phyloP scores from a whole-genome alignment of 1,140 invertebrate genomes.

The Drosophila kikkawai region DNA sequence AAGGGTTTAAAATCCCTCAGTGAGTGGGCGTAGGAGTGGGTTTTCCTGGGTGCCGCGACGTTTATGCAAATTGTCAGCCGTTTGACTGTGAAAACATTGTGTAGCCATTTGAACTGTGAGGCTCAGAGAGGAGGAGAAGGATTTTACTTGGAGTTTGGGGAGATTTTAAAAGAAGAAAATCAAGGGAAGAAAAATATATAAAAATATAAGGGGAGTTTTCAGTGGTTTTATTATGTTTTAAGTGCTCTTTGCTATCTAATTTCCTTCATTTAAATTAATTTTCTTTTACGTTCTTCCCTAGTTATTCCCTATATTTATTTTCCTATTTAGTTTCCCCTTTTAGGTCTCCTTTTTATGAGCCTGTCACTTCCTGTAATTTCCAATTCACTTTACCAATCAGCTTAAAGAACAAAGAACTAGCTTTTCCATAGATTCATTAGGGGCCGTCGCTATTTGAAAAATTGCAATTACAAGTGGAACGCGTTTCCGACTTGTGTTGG shows the following conservation, averaged over 20 bases:
- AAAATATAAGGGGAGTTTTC: neutral
- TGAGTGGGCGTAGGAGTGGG: slow-evolving; percentile 10
- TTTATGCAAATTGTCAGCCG: slow-evolving; percentile 74
- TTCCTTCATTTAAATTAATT: neutral
- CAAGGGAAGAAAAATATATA: too few relatives aligned
- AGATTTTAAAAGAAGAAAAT: slow-evolving; percentile 1
- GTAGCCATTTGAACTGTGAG: slow-evolving; percentile 63
- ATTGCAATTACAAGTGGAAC: slow-evolving; percentile 63
- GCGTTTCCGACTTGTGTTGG: slow-evolving; percentile 57
- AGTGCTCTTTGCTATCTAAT: neutral
- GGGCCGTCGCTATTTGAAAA: slow-evolving; percentile 34
- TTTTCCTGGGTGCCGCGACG: slow-evolving; percentile 43
- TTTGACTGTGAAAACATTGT: slow-evolving; percentile 70
- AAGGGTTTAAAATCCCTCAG: slow-evolving; percentile 28
- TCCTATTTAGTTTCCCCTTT: neutral
- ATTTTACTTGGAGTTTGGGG: neutral
- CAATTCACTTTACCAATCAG: neutral
- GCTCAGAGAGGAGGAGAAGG: slow-evolving; percentile 2
- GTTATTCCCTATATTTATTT: neutral
- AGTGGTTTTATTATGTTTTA: neutral
- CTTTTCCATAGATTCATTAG: slow-evolving; percentile 14
- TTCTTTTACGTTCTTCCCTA: neutral
- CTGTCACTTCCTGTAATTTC: slow-evolving; percentile 18
- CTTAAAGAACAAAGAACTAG: neutral
- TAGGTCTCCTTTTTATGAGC: neutral